phyloP scores from a whole-genome alignment of 2,113 vertebrate genomes.

The human (Homo sapiens) region GRCh38 chr1:152415501-152416000 shows the following conservation, averaged over 20 bases:
- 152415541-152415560: not conserved
- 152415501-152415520: not conserved
- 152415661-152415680: not conserved
- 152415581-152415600: not conserved
- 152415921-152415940: not conserved
- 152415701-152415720: not conserved
- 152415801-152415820: not conserved
- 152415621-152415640: rapidly evolving
- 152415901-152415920: not conserved
- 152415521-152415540: not conserved
- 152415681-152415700: not conserved
- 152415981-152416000: not conserved
- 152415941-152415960: not conserved
- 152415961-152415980: not conserved
- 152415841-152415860: not conserved
- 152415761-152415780: not conserved
- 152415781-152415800: not conserved
- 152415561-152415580: not conserved
- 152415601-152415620: not conserved
- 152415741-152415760: not conserved
- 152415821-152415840: not conserved
- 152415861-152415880: not conserved
- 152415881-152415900: not conserved
- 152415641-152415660: not conserved
- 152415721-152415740: not conserved